phyloP scores from a whole-genome alignment of 2,888 invertebrate genomes.

The Parascotia fuliginaria region DNA sequence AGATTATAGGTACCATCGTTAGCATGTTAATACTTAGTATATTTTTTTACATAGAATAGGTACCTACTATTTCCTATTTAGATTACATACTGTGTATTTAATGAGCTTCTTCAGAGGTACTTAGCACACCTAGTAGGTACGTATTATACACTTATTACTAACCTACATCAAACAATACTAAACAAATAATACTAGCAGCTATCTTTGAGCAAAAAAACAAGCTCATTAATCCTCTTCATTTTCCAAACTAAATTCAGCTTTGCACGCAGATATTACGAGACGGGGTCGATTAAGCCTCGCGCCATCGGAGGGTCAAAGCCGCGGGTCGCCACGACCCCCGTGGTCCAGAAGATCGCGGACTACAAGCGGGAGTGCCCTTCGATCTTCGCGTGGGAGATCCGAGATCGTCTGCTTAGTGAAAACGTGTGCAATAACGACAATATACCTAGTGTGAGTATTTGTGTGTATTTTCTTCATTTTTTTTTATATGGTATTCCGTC shows the following conservation, averaged over 20 bases:
- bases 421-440: constrained; percentile 99
- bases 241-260: constrained; percentile 80
- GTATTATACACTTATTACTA: not conserved
- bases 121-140: too few relatives aligned
- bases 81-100: too few relatives aligned
- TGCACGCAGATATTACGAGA: constrained; percentile 96
- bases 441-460: constrained; percentile 97
- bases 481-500: not conserved
- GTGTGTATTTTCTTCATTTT: not conserved
- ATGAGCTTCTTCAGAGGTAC: too few relatives aligned
- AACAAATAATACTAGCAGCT: not conserved
- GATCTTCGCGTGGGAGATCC: constrained; percentile 99
- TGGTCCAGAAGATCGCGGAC: constrained; percentile 97
- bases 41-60: too few relatives aligned
- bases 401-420: constrained; percentile 96
- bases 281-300: constrained; percentile 98
- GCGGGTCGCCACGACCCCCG: constrained; percentile 96
- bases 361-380: constrained; percentile 99
- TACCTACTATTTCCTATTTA: too few relatives aligned
- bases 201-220: constrained; percentile 39
- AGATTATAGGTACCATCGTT: too few relatives aligned
- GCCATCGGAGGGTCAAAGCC: constrained; percentile 99
- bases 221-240: constrained; percentile 38
- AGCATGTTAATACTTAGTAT: too few relatives aligned
- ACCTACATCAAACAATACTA: not conserved